These are phyloP conservation scores for Ammodytes marinus DNA, from an alignment of 2,113 vertebrate species.

Conservation along the genomic window DNA sequence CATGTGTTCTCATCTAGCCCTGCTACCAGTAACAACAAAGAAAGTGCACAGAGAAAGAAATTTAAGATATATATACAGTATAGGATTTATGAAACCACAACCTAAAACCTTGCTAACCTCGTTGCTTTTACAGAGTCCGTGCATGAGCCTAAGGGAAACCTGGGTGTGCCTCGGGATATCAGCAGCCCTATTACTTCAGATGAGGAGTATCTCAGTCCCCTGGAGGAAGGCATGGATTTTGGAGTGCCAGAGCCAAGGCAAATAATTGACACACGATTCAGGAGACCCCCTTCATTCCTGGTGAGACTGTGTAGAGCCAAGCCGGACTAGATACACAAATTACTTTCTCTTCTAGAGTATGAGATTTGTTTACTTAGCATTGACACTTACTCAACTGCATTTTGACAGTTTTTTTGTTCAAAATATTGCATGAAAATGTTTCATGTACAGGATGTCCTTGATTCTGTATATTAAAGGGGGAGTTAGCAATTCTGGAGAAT, in stretches of 20 bases:
- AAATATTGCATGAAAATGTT: constrained; percentile 26
- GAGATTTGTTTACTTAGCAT: background rate
- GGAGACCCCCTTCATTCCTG: constrained; percentile 93
- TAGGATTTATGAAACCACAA: background rate
- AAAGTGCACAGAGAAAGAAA: background rate
- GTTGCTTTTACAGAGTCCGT: constrained; percentile 67
- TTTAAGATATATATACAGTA: background rate
- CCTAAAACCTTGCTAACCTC: background rate
- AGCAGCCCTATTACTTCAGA: constrained; percentile 97
- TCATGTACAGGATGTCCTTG: background rate
- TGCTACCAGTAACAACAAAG: background rate
- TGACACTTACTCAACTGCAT: constrained; percentile 18
- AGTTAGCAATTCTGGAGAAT: no score
- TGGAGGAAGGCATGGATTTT: constrained; percentile 93
- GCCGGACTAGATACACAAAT: background rate
- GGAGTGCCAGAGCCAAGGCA: constrained; percentile 71
- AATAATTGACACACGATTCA: constrained; percentile 87
- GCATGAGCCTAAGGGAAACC: constrained; percentile 77
- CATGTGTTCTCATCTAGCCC: background rate
- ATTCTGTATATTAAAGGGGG: constrained; percentile 8
- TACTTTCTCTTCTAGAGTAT: background rate
- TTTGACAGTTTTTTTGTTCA: background rate
- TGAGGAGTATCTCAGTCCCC: constrained; percentile 96
- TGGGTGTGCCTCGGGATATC: constrained; percentile 85
- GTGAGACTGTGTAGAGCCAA: constrained; percentile 73